Evolutionary conservation across 1,140 invertebrate species (phyloP).

Genomic region (Drosophila equinoxialis): DNA sequence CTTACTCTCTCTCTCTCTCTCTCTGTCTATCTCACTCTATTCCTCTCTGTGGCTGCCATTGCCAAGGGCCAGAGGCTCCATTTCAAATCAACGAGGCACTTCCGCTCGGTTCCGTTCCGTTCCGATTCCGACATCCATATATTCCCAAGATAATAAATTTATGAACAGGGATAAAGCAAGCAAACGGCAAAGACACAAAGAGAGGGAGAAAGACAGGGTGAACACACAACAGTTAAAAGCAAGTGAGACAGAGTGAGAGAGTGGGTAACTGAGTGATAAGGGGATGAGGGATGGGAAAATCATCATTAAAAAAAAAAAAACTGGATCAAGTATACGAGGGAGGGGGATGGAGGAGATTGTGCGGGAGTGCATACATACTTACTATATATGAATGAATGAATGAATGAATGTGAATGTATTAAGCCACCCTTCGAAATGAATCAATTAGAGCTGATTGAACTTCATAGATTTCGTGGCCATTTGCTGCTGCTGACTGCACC

Average conservation of each 20-base stretch:
- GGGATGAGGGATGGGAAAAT: slow-evolving; percentile 35
- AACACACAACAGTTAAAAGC: background rate
- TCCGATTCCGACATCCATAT: slow-evolving; percentile 15
- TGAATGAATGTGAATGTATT: slow-evolving; percentile 10
- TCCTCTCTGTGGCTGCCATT: background rate
- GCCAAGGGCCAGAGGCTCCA: slow-evolving; percentile 43
- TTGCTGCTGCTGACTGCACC: background rate
- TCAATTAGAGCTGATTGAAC: slow-evolving; percentile 81
- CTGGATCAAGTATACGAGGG: slow-evolving; percentile 1
- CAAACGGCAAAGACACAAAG: background rate
- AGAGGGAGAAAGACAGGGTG: slow-evolving; percentile 18
- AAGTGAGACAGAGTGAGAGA: background rate
- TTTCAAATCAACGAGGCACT: slow-evolving; percentile 75
- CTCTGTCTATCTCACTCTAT: slow-evolving; percentile 14
- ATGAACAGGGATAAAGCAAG: slow-evolving; percentile 55
- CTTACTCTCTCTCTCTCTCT: slow-evolving; percentile 3
- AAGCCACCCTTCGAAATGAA: slow-evolving; percentile 56
- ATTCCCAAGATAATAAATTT: slow-evolving; percentile 82
- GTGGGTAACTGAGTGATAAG: slow-evolving; percentile 6
- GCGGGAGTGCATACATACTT: background rate
- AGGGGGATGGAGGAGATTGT: background rate
- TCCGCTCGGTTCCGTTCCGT: slow-evolving; percentile 43
- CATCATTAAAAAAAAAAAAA: slow-evolving; percentile 60
- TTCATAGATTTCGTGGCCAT: slow-evolving; percentile 64
- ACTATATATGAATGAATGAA: too few relatives aligned